Percentiles rank a stretch among this genome's conserved stretches.
phyloP scores from a whole-genome alignment of 35 echinoderm and acorn worm species.

The Apostichopus californicus region DNA sequence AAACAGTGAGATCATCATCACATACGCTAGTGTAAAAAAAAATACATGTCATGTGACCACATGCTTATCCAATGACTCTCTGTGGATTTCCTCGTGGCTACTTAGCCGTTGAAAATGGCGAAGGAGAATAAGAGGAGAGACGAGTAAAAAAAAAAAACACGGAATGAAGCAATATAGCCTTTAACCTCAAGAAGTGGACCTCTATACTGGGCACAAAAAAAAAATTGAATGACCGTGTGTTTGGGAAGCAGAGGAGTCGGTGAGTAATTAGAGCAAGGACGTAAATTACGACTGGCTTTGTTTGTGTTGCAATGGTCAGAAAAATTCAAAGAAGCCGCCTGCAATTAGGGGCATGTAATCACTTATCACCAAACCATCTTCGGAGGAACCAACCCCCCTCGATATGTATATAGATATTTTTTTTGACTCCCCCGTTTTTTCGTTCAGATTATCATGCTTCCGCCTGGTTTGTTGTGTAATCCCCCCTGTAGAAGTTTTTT shows the following conservation, averaged over 20 bases:
- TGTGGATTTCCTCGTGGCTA: neutral
- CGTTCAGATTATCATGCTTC: too few relatives aligned
- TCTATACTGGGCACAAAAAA: neutral
- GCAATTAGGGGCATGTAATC: conserved; percentile 44
- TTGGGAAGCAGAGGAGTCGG: conserved; percentile 24
- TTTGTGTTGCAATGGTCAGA: conserved; percentile 47
- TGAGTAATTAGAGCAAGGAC: conserved; percentile 54
- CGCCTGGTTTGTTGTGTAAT: too few relatives aligned
- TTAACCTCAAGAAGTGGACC: conserved; percentile 41
- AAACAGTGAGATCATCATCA: conserved; percentile 7
- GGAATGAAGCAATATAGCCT: neutral
- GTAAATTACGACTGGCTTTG: conserved; percentile 43
- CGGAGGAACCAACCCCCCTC: neutral
- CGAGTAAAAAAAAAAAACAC: too few relatives aligned
- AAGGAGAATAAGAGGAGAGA: too few relatives aligned
- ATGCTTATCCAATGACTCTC: conserved; percentile 45
- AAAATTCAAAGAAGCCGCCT: conserved; percentile 39
- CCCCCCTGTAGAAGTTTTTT: too few relatives aligned
- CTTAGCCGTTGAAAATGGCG: neutral
- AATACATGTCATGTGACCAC: conserved; percentile 7
- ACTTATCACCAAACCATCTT: conserved; percentile 29
- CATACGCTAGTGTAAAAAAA: neutral
- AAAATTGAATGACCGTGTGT: conserved; percentile 24
- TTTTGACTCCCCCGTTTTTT: too few relatives aligned
- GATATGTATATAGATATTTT: neutral